Base-by-base conservation (phyloP, 1,140 invertebrate species). In the Glomeris maerens region DNA sequence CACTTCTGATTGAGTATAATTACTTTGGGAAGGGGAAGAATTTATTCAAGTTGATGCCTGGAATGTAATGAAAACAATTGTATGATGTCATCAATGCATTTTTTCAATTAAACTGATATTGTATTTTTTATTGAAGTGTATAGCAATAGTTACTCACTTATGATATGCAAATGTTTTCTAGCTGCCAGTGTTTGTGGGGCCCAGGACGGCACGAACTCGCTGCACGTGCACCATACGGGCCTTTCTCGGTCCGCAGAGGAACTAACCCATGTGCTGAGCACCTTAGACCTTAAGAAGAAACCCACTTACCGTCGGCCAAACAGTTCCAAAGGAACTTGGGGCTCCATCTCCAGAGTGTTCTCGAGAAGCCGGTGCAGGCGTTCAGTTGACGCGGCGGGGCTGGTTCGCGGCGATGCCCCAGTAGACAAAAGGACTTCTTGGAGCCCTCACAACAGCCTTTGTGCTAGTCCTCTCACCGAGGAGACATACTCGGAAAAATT, bases 401-500 rank as follows among this genome's bases (percentile, higher is more conserved):
- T 64, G 10, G 40, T 7, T 5, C 25, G 40, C 25, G 4, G 25
- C 10, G 5, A 21, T 42, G 40, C 10, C 5, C 4, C 25, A 59
- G 36, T 49, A 52, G 45, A 57, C 44, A 51, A 64, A 49, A 53
- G 63, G 45, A 57, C 61, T 36, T 39, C 62, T 45, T 47, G 61
- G 62, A 60, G 57, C 42, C 57, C 59, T 2, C 42, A 57, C 27
- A 50, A 47, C 3, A 55, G 58, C 44, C 31, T 51, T 2, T 63
- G 54, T 36, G 58, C 64, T 3, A 64, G 65, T 54, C 84, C 84
- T 0, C 69, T 91, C 14, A 83, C 80, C 2, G 81, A 85, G 59
- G 84, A 87, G 62, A 83, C 81, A 50, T 86, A 85, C 60, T 79
- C 82, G 27, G 84, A 88, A 61, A 87, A 87, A 65, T 66, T 87